Evolutionary conservation across 2,888 invertebrate genomes (phyloP), one percentile per base, ranked within the genome.

Genomic region (Catocala nupta): DNA sequence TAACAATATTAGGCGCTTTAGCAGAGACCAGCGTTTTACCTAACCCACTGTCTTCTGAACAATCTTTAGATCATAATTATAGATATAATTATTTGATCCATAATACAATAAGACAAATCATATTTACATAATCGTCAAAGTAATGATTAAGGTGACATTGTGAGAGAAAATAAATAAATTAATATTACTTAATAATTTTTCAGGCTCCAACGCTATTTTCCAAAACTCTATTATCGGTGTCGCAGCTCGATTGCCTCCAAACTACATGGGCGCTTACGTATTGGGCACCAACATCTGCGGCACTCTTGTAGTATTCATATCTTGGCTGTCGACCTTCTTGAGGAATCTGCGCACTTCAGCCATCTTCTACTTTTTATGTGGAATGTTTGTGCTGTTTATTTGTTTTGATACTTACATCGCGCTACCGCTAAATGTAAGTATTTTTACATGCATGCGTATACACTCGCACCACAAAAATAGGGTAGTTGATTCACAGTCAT

Each of bases 331-430:
- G 0, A 86, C 95, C 33, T 82, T 95, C 47, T 95, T 97, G 80
- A 95, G 98, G 43, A 96, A 96, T 9, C 96, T 96, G 80, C 90
- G 98, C 59, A 98, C 98, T 5, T 43, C 63, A 5, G 99, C 99
- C 52, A 98, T 99, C 80, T 99, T 99, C 93, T 99, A 99, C 93
- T 99, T 99, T 91, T 97, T 99, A 65, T 97, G 98, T 0, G 99
- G 99, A 43, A 96, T 99, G 81, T 96, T 99, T 76, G 96, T 99
- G 58, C 95, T 99, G 49, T 95, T 99, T 53, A 94, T 98, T 2
- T 99, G 99, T 85, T 98, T 99, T 84, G 98, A 99, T 89, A 98
- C 99, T 0, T 99, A 99, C 93, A 99, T 99, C 90, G 97, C 98
- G n/a, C 95, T 99, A 78, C 99, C 99, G 5, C 95, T 98, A 58